These are phyloP conservation scores for Muscicapa comitata DNA, from an alignment of 2,797 vertebrate species.

Conservation along the genomic window DNA sequence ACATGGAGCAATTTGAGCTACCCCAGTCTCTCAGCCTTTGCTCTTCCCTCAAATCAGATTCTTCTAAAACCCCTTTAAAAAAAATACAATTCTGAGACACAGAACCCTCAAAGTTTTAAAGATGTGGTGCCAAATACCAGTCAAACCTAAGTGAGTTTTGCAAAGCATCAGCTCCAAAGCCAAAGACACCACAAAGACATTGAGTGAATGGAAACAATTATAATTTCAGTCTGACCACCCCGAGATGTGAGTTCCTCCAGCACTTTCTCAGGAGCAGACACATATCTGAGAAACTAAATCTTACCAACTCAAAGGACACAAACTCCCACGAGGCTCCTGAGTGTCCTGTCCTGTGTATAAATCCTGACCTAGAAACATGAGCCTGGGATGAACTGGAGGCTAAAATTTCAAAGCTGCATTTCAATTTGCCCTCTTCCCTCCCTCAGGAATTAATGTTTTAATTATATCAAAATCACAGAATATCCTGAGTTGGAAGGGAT, in stretches of 20 bases:
- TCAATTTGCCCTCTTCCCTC: background rate
- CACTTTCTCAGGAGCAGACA: background rate
- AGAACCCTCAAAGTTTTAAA: background rate
- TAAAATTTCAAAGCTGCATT: background rate
- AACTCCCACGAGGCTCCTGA: rapidly evolving
- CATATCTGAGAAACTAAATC: background rate
- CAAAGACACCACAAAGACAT: background rate
- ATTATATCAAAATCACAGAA: background rate
- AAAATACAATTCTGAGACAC: rapidly evolving
- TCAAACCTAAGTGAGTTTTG: background rate
- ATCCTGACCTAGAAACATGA: background rate
- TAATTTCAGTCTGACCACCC: background rate
- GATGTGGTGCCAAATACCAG: background rate
- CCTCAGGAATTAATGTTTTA: background rate
- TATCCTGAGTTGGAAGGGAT: background rate
- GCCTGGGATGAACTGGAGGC: background rate
- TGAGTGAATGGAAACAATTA: background rate
- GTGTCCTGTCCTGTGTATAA: background rate
- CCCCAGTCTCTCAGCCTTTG: background rate
- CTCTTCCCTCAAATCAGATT: background rate
- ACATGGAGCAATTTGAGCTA: background rate
- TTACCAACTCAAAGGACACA: background rate
- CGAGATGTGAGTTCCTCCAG: rapidly evolving
- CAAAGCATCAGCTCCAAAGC: background rate
- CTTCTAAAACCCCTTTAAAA: background rate